Percentiles rank a stretch among this genome's conserved stretches.
These are phyloP conservation scores for Amyelois transitella DNA, from an alignment of 1,140 invertebrate genomes.

Conservation along the genomic window DNA sequence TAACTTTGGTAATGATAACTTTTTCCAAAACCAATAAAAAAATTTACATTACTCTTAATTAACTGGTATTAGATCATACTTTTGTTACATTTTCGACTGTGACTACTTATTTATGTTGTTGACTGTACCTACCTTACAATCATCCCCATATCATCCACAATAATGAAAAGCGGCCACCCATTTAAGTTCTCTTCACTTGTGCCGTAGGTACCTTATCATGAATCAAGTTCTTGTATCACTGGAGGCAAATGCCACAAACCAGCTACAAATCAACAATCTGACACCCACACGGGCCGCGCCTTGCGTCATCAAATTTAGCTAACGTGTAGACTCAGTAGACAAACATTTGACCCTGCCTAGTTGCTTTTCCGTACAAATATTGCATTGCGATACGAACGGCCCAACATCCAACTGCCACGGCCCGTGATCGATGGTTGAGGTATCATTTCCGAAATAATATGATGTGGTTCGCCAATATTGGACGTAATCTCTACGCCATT, in stretches of 20 bases:
- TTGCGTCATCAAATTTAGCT: constrained; percentile 70
- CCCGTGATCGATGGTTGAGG: constrained; percentile 16
- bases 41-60: too few species aligned
- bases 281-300: constrained; percentile 56
- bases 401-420: constrained; percentile 10
- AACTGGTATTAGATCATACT: too few species aligned
- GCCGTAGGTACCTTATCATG: not conserved
- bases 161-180: too few species aligned
- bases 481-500: not conserved
- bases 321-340: constrained; percentile 62
- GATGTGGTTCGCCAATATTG: not conserved
- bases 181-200: too few species aligned
- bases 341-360: constrained; percentile 60
- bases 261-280: constrained; percentile 52
- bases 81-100: too few species aligned
- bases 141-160: too few species aligned
- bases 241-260: constrained; percentile 31
- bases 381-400: constrained; percentile 27
- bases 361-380: constrained; percentile 62
- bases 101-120: too few species aligned
- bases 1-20: too few species aligned
- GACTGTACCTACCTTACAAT: too few species aligned
- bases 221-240: constrained; percentile 19
- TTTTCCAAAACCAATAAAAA: too few species aligned
- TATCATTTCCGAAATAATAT: not conserved